Base-by-base conservation (phyloP, 2,113 vertebrate species). In the Oostethus manadensis region DNA sequence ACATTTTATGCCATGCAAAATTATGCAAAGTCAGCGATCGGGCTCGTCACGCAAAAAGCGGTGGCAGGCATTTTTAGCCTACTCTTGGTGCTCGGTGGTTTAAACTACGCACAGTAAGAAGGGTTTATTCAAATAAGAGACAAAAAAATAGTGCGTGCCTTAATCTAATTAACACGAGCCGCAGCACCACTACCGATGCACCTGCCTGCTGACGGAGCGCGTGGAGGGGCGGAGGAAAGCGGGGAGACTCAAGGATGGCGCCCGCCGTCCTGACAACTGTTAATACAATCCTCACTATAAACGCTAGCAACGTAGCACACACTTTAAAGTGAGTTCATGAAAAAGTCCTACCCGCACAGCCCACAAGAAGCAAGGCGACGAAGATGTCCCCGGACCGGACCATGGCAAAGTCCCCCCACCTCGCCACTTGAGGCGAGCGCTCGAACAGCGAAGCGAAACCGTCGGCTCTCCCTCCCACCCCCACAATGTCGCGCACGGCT, bases 361-460 rank as follows among this genome's bases (percentile, higher is more conserved):
- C 91, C 62, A 95, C 88, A 59, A 94, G 85, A 81, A 91, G 88
- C 87, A 92, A 88, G 81, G 90, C 90, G 87, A 94, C 88, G 83
- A 93, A 73, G 82, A 94, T 81, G 85, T 91, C 90, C 86, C 82
- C 79, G 78, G 87, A 85, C 78, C 79, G 88, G 90, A 93, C 89
- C 94, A 95, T 94, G 85, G 91, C 92, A 91, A 55, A 89, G 84
- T 91, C 82, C 88, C 82, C 88, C 89, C 78, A 70, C 71, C 64
- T 60, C 66, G 80, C 74, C 74, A 66, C 56, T 55, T 38, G 51
- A 55, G 29, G 33, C 33, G 33, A 55, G 29, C 51, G 33, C 33
- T 40, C 18, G 13, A 70, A 70, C 67, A 70, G 69, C 61, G 74
- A 8, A 26, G 71, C 74, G 55, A 55, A 67, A 58, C 23, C 44